Conservation (phyloP, 2,888 invertebrate species). For the Nymphalis polychloros region DNA sequence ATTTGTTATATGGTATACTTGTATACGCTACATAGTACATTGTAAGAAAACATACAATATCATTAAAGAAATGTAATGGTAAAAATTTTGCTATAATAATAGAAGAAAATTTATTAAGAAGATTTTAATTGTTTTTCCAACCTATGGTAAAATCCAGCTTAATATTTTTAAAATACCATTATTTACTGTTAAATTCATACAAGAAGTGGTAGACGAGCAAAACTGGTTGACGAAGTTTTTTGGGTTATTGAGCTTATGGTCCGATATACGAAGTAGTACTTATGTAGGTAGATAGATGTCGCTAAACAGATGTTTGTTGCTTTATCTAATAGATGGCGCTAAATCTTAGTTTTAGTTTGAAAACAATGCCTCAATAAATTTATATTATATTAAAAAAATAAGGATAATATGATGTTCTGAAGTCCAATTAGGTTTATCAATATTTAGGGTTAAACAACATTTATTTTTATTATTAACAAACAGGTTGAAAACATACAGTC, state of each 20-base stretch:
- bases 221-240: conserved; percentile 9
- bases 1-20: too few relatives aligned
- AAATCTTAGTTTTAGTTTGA: conserved; percentile 3
- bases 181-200: conserved; percentile 3
- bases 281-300: conserved; percentile 31
- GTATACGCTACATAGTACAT: too few relatives aligned
- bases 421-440: too few relatives aligned
- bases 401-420: too few relatives aligned
- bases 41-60: too few relatives aligned
- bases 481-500: too few relatives aligned
- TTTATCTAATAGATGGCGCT: conserved; percentile 33
- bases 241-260: conserved; percentile 6
- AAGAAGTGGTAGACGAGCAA: conserved; percentile 1
- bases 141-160: too few relatives aligned
- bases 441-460: background rate
- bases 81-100: too few relatives aligned
- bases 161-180: background rate
- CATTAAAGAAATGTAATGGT: too few relatives aligned
- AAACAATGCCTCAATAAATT: background rate
- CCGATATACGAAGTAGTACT: conserved; percentile 17
- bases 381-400: background rate
- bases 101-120: too few relatives aligned
- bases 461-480: too few relatives aligned
- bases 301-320: conserved; percentile 15
- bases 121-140: too few relatives aligned